A percentile compares a stretch with the other conserved stretches of the same genome.
Conservation (phyloP, 2,888 invertebrate species). For the Leistus spinibarbis region DNA sequence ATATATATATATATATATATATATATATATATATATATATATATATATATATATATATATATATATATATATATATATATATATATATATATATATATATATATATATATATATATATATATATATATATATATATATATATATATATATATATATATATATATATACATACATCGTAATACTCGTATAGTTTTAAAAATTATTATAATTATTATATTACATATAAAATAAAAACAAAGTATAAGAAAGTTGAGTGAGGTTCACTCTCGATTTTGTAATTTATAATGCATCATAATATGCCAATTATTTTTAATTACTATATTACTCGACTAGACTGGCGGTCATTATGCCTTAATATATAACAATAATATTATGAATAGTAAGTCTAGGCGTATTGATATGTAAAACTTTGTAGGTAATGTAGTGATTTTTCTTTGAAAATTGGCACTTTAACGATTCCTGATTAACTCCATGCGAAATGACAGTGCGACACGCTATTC, state of each 20-base stretch:
- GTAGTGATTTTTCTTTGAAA: not conserved
- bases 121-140: not conserved
- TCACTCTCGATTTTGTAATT: too few relatives aligned
- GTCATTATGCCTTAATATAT: too few relatives aligned
- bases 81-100: slow-evolving; percentile 10
- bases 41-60: not conserved
- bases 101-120: slow-evolving; percentile 8
- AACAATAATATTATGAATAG: too few relatives aligned
- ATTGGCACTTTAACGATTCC: not conserved
- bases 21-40: too few relatives aligned
- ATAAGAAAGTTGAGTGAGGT: too few relatives aligned
- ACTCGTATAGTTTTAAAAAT: not conserved
- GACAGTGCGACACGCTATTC: not conserved
- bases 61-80: not conserved
- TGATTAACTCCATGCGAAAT: not conserved
- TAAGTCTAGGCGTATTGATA: too few relatives aligned
- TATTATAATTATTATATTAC: too few relatives aligned
- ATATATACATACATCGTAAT: not conserved
- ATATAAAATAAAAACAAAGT: too few relatives aligned
- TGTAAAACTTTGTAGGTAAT: not conserved
- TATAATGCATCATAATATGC: too few relatives aligned
- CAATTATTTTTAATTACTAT: too few relatives aligned
- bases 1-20: too few relatives aligned
- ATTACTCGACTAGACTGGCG: too few relatives aligned
- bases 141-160: not conserved